Percentiles rank a stretch among this genome's conserved stretches.
Conservation (phyloP, 2,797 vertebrate species). For the Darevskia nairensis region DNA sequence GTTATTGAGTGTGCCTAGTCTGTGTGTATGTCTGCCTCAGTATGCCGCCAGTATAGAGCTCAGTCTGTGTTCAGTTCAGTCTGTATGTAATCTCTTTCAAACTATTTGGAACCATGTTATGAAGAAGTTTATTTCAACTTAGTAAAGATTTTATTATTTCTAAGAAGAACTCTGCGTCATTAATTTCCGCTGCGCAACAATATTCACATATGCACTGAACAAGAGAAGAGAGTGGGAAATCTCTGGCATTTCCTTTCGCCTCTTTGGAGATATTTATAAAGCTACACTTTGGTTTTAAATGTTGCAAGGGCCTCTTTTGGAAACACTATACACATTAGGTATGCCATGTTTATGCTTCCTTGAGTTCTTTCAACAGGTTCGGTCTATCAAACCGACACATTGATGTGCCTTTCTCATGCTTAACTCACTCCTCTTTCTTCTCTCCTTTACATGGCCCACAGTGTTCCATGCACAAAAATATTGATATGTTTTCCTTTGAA, state of each 20-base stretch:
- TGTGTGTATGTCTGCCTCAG: too few species aligned
- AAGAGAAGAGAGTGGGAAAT: not conserved
- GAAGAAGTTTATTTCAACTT: too few species aligned
- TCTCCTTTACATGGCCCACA: conserved; percentile 35
- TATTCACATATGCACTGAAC: not conserved
- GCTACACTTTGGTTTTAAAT: not conserved
- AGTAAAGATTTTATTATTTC: too few species aligned
- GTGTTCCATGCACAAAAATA: conserved; percentile 51
- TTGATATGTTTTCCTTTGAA: conserved; percentile 53
- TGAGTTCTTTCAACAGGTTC: conserved; percentile 51
- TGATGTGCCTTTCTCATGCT: conserved; percentile 30
- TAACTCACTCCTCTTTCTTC: conserved; percentile 47
- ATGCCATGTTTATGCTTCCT: conserved; percentile 50
- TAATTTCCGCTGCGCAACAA: too few species aligned
- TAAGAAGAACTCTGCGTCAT: too few species aligned
- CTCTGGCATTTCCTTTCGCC: conserved; percentile 30
- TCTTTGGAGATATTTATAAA: too few species aligned
- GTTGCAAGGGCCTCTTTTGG: conserved; percentile 36
- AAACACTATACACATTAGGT: conserved; percentile 23
- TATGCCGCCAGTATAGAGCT: too few species aligned
- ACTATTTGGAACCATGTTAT: too few species aligned
- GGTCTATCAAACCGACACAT: conserved; percentile 57
- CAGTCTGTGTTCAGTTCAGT: too few species aligned
- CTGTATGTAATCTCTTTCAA: too few species aligned
- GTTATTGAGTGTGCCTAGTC: too few species aligned